Evolutionary conservation across 2,888 invertebrate species (phyloP), one percentile per base, ranked within the genome.

Genomic region (Ectobius pallidus): DNA sequence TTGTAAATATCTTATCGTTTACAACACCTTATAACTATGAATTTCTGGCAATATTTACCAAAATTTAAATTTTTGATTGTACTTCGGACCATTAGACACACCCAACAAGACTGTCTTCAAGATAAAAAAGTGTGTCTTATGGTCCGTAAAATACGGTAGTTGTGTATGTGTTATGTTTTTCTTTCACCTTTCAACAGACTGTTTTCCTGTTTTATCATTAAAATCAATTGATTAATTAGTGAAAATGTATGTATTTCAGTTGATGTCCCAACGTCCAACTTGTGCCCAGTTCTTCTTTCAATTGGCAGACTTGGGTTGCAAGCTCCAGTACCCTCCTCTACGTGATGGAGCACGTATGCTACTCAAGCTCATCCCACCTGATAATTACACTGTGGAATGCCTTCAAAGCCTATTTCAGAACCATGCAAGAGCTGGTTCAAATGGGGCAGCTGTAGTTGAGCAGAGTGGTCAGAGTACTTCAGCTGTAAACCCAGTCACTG

Each of bases 281-380:
- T 92, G 93, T 80, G 88, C 90, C 44, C 90, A 91, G 73, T 95
- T 94, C 82, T 92, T 94, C 82, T 88, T 94, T 80, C 94, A 95
- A 82, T 85, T 97, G 78, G 94, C 95, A 79, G 95, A 96, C 81
- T 84, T 96, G 78, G 97, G 97, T 58, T 93, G 95, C 80, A 89
- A 90, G 70, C 87, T 96, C 79, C 89, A 91, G 77, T 92, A 94
- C 80, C 88, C 92, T 20, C 90, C 90, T 72, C 85, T 98, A 76
- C 88, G 95, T 49, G 97, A 97, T 80, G 93, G 93, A 52, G 93
- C 93, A 1, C 89, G 94, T 78, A 87, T 90, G 72, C 86, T 96
- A 27, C 86, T 95, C 55, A 91, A 92, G 81, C 86, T 94, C 75
- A 91, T 95, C 83, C 95, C 95, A 68, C 91, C 94, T 58, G 92